Percentiles rank a stretch among this genome's conserved stretches.
Conservation (phyloP, 1,140 invertebrate species). For the Chionoecetes opilio region DNA sequence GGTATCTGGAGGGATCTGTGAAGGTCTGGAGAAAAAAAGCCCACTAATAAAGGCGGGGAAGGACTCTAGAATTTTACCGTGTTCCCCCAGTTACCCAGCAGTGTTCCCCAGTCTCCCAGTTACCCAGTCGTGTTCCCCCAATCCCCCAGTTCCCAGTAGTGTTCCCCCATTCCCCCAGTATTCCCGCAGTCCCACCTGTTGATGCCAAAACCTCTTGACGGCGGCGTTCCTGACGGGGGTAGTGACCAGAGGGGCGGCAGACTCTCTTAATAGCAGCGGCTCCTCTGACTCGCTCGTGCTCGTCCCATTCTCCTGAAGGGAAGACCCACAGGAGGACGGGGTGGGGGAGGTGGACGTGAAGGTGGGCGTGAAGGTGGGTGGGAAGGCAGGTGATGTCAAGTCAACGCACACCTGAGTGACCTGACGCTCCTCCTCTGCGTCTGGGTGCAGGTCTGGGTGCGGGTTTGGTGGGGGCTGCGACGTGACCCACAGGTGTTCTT, state of each 20-base stretch:
- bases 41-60: too few relatives aligned
- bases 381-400: neutral
- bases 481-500: neutral
- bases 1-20: too few relatives aligned
- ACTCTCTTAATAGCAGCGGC: slow-evolving; percentile 39
- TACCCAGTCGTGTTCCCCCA: too few relatives aligned
- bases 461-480: neutral
- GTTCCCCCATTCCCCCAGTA: too few relatives aligned
- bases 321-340: slow-evolving; percentile 23
- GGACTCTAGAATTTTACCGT: too few relatives aligned
- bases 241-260: neutral
- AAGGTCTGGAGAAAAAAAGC: too few relatives aligned
- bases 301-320: slow-evolving; percentile 54
- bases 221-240: slow-evolving; percentile 76
- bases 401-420: neutral
- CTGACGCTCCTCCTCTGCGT: neutral
- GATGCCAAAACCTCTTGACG: slow-evolving; percentile 77
- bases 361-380: neutral
- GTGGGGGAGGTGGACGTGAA: slow-evolving; percentile 17
- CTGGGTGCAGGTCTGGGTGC: neutral
- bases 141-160: too few relatives aligned
- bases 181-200: too few relatives aligned
- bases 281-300: slow-evolving; percentile 48
- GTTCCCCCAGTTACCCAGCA: too few relatives aligned
- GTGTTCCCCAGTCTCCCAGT: too few relatives aligned